Conservation (phyloP, 2,797 vertebrate species). For the Psittacula derbiana region DNA sequence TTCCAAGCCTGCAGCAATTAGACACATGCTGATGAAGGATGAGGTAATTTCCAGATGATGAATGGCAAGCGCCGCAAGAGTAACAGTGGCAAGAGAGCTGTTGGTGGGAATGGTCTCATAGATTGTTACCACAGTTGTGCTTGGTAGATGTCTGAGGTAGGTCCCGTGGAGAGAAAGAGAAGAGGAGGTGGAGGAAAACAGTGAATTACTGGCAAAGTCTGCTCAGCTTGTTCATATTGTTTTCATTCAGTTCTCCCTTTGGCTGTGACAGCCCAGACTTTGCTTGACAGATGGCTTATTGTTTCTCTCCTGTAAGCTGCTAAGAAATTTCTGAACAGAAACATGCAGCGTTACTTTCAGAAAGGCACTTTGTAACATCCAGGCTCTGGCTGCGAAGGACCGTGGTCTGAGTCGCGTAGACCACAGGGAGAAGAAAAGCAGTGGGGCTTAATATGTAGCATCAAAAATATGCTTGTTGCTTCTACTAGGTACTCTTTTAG, state of each 20-base stretch:
- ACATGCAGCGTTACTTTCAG: background rate
- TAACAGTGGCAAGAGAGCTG: background rate
- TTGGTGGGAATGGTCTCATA: background rate
- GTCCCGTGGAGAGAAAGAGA: background rate
- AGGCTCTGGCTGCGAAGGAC: background rate
- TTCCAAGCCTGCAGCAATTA: background rate
- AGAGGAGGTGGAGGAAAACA: background rate
- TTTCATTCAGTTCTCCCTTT: background rate
- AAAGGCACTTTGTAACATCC: background rate
- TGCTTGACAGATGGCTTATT: background rate
- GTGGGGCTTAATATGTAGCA: background rate
- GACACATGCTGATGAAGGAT: background rate
- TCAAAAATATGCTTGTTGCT: background rate
- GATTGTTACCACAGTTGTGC: background rate
- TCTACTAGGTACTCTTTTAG: background rate
- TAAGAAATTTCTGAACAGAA: background rate
- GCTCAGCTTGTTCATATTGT: background rate
- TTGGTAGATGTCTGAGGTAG: background rate
- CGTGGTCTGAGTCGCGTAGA: accelerated
- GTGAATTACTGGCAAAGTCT: background rate
- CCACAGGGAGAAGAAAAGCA: background rate
- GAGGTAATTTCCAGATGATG: slow-evolving; percentile 14
- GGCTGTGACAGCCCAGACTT: background rate
- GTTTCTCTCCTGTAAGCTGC: background rate
- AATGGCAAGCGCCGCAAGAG: background rate